Percentiles rank a stretch among this genome's conserved stretches.
Conservation (phyloP, 1,140 invertebrate species). For the Globodera ellingtonae region DNA sequence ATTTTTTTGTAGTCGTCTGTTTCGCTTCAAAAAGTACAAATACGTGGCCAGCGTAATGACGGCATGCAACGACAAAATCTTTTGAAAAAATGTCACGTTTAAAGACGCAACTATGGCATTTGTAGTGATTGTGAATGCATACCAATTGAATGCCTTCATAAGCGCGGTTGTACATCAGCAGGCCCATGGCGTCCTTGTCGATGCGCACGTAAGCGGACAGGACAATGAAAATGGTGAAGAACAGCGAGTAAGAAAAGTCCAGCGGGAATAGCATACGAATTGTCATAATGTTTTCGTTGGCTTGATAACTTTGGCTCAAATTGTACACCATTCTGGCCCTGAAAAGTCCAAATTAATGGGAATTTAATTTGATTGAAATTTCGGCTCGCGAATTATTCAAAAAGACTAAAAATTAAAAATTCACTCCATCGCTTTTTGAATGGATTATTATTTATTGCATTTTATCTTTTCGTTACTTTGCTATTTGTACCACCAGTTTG, state of each 20-base stretch:
- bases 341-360: too few species aligned
- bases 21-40: slow-evolving; percentile 12
- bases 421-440: too few species aligned
- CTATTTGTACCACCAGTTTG: background rate
- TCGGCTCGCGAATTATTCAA: too few species aligned
- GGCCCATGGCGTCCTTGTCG: background rate
- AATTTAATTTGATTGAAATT: too few species aligned
- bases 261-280: slow-evolving; percentile 22
- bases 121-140: background rate
- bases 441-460: too few species aligned
- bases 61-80: slow-evolving; percentile 19
- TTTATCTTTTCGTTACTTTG: background rate
- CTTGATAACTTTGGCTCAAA: background rate
- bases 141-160: slow-evolving; percentile 25
- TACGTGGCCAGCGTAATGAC: slow-evolving; percentile 17
- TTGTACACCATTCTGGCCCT: background rate
- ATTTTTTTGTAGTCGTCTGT: background rate
- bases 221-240: slow-evolving; percentile 20
- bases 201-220: background rate
- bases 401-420: too few species aligned
- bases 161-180: background rate
- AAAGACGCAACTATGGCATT: background rate
- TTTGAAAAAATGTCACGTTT: background rate
- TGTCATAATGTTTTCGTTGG: slow-evolving; percentile 9
- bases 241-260: slow-evolving; percentile 25